These are phyloP conservation scores for Volucella inanis DNA, from an alignment of 2,888 invertebrate genomes.

Conservation along the genomic window DNA sequence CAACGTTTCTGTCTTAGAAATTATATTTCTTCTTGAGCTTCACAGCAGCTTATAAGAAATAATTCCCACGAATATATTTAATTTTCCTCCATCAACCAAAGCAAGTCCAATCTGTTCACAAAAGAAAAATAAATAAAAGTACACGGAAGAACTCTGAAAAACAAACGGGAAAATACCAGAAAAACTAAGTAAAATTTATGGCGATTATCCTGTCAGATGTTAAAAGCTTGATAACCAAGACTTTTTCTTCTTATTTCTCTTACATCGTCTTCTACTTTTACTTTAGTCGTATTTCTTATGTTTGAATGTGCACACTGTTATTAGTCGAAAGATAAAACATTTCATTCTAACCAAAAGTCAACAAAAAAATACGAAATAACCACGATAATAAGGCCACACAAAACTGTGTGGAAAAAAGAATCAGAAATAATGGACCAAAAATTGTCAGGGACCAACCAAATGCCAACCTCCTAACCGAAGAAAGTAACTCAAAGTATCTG, in stretches of 20 bases:
- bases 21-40: too few species aligned
- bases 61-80: slow-evolving; percentile 7
- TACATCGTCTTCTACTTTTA: slow-evolving; percentile 4
- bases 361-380: slow-evolving; percentile 20
- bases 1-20: too few species aligned
- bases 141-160: not conserved
- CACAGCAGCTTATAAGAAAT: slow-evolving; percentile 6
- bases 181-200: slow-evolving; percentile 77
- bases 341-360: slow-evolving; percentile 31
- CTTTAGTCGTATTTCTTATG: not conserved
- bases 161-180: slow-evolving; percentile 19
- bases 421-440: slow-evolving; percentile 72
- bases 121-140: slow-evolving; percentile 10
- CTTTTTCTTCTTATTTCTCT: slow-evolving; percentile 12
- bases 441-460: slow-evolving; percentile 50
- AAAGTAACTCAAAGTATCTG: slow-evolving; percentile 62
- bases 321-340: slow-evolving; percentile 71
- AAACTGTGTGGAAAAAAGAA: slow-evolving; percentile 27
- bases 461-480: slow-evolving; percentile 7
- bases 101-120: slow-evolving; percentile 36
- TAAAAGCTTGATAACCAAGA: slow-evolving; percentile 77
- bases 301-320: slow-evolving; percentile 61
- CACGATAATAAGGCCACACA: slow-evolving; percentile 52
- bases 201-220: slow-evolving; percentile 78
- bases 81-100: slow-evolving; percentile 1